Percentiles rank a stretch among this genome's conserved stretches.
phyloP scores from a whole-genome alignment of 2,113 vertebrate species.

The Peromyscus leucopus region DNA sequence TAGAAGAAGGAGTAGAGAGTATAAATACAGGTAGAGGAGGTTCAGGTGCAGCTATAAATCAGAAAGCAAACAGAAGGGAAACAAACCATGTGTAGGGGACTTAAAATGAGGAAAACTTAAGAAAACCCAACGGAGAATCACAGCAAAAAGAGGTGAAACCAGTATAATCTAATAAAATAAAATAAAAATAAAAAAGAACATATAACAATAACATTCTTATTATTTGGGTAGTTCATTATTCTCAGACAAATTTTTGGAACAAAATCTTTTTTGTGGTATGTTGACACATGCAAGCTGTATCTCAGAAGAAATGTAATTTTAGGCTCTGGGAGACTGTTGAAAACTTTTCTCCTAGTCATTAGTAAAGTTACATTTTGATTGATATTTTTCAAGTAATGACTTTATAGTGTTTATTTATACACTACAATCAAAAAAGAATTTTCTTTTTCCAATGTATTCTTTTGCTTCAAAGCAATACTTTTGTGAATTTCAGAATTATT shows the following conservation, averaged over 20 bases:
- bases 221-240: neutral
- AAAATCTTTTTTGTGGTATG: neutral
- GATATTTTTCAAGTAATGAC: slow-evolving; percentile 2
- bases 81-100: neutral
- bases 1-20: neutral
- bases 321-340: neutral
- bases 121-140: neutral
- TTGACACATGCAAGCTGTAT: neutral
- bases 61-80: neutral
- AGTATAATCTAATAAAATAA: neutral
- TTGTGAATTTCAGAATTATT: neutral
- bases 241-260: neutral
- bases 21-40: neutral
- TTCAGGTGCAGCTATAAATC: neutral
- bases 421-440: neutral
- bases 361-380: neutral
- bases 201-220: neutral
- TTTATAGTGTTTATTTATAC: neutral
- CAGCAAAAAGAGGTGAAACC: neutral
- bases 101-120: neutral
- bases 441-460: neutral
- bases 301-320: neutral
- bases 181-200: neutral
- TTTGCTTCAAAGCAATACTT: slow-evolving; percentile 1
- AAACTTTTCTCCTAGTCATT: neutral